Conservation (phyloP, 2,113 vertebrate species). For the Cichladusa arquata region DNA sequence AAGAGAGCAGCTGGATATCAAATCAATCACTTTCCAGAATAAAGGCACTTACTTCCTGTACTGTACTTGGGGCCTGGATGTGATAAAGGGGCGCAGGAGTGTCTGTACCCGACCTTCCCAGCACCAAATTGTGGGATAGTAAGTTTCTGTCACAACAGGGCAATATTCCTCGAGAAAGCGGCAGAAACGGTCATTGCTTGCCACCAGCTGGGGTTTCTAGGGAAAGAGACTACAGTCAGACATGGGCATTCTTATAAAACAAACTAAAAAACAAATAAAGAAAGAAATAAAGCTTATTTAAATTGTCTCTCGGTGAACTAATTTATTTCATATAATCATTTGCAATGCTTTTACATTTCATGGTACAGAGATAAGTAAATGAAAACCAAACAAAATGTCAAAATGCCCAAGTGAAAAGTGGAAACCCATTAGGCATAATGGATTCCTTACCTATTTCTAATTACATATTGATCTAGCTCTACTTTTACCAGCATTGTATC, state of each 20-base stretch:
- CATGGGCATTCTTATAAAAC: background rate
- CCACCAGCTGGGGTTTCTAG: slow-evolving; percentile 94
- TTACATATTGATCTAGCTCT: background rate
- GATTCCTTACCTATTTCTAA: background rate
- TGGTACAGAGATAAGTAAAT: background rate
- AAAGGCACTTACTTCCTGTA: slow-evolving; percentile 90
- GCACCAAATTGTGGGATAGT: slow-evolving; percentile 98
- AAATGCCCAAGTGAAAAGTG: background rate
- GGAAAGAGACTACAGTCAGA: slow-evolving; percentile 21
- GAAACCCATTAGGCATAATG: background rate
- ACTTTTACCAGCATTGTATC: background rate
- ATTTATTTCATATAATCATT: background rate
- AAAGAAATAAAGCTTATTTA: background rate
- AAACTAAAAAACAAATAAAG: background rate
- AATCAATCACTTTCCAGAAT: background rate
- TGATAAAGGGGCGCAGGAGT: slow-evolving; percentile 93
- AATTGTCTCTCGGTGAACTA: background rate
- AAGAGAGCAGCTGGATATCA: background rate
- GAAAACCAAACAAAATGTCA: background rate
- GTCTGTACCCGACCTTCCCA: slow-evolving; percentile 97
- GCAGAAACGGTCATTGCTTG: slow-evolving; percentile 86
- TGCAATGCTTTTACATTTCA: background rate
- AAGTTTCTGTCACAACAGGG: slow-evolving; percentile 94
- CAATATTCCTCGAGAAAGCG: slow-evolving; percentile 91
- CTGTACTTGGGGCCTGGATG: slow-evolving; percentile 86